These are phyloP conservation scores for Drosophila tsacasi DNA, from an alignment of 1,140 invertebrate species.

Conservation along the genomic window DNA sequence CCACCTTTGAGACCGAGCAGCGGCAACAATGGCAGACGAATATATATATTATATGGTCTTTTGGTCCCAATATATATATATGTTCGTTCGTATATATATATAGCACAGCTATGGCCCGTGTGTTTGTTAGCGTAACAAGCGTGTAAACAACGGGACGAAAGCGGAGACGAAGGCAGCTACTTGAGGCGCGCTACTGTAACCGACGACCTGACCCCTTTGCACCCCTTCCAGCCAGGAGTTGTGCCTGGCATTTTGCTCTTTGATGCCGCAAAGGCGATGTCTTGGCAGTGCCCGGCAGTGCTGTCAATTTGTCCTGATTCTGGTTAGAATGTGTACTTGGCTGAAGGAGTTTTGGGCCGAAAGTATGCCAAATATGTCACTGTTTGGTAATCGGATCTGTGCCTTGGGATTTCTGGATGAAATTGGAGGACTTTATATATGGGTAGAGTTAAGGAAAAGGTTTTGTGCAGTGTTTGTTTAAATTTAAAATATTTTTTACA, in stretches of 20 bases:
- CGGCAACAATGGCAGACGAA: slow-evolving; percentile 53
- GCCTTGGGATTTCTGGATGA: no score
- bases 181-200: slow-evolving; percentile 71
- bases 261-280: slow-evolving; percentile 28
- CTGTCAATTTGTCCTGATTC: slow-evolving; percentile 7
- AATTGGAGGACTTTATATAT: not conserved
- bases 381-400: not conserved
- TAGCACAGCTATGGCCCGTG: slow-evolving; percentile 20
- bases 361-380: slow-evolving; percentile 6
- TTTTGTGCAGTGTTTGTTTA: not conserved
- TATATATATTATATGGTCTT: slow-evolving; percentile 41
- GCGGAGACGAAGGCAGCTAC: slow-evolving; percentile 63
- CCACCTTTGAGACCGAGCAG: slow-evolving; percentile 58
- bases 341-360: not conserved
- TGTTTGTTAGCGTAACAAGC: slow-evolving; percentile 76
- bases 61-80: slow-evolving; percentile 11
- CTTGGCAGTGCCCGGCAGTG: slow-evolving; percentile 2
- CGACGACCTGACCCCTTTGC: slow-evolving; percentile 50
- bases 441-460: not conserved
- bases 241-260: slow-evolving; percentile 47
- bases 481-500: not conserved
- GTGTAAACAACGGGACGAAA: slow-evolving; percentile 67
- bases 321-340: not conserved
- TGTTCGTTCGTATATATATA: slow-evolving; percentile 43
- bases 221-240: slow-evolving; percentile 22